phyloP scores from a whole-genome alignment of 2,797 vertebrate species.

The Siniperca scherzeri region DNA sequence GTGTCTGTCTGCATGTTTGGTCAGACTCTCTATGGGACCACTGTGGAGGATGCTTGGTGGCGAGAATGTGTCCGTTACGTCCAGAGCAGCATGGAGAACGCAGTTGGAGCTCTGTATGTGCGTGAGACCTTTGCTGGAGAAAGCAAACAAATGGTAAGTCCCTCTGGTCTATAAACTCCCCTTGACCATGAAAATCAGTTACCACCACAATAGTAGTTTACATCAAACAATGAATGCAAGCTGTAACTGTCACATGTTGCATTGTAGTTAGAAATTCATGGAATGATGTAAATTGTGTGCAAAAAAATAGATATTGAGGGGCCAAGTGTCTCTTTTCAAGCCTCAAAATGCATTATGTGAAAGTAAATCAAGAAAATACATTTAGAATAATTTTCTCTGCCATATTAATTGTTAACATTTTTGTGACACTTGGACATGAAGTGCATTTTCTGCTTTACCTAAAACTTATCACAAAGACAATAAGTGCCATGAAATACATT shows the following conservation, averaged over 20 bases:
- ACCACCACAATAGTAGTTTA: neutral
- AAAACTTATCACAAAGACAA: neutral
- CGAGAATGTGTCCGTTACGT: constrained; percentile 95
- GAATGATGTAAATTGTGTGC: neutral
- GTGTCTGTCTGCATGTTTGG: constrained; percentile 21
- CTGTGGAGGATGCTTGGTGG: constrained; percentile 95
- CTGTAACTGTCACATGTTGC: constrained; percentile 3
- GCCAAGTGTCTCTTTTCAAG: neutral
- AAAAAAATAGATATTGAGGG: neutral
- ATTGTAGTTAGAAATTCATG: neutral
- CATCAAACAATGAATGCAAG: constrained; percentile 4
- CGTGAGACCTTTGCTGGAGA: constrained; percentile 92
- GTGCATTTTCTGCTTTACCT: too few relatives aligned
- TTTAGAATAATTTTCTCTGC: neutral
- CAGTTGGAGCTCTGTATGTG: constrained; percentile 95
- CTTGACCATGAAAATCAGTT: neutral
- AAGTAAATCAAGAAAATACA: constrained; percentile 1
- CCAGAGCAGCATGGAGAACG: constrained; percentile 97
- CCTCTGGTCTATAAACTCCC: neutral
- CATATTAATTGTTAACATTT: neutral
- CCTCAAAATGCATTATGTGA: neutral
- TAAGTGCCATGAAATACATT: neutral
- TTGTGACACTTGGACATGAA: neutral
- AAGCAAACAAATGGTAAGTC: constrained; percentile 94
- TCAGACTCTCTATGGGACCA: constrained; percentile 93